Base-by-base conservation (phyloP, 2,888 invertebrate genomes). In the Keiferia lycopersicella region DNA sequence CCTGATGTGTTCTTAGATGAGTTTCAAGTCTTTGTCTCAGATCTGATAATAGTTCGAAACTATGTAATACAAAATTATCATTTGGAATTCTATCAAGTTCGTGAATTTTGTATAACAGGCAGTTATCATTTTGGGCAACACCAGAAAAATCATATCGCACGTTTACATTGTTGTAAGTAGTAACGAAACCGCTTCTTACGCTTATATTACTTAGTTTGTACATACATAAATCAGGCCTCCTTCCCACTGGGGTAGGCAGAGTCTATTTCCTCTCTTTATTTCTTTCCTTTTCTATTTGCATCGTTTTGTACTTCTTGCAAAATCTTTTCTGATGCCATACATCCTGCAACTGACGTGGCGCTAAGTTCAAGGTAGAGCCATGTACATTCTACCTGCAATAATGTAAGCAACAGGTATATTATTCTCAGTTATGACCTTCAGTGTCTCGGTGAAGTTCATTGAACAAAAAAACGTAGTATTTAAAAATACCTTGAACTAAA, bases 401-500 rank as follows among this genome's bases (percentile, higher is more conserved):
- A 30, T 56, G 26, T 26, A 14, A 26, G 30, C 22, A n/a, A 30
- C 34, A 34, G 34, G n/a, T 30, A 56, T 26, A n/a, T 57, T 57
- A 34, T 56, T 18, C 11, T 56, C 22, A 56, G 51, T 22, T 2
- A 14, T 26, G 38, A 41, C 58, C 58, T 58, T 39, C 39, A 20
- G 39, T 6, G 34, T 30, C 58, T 58, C 39, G 39, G 58, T 39
- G 38, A 58, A 58, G 58, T 58, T 58, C 58, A 58, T 39, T 58
- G 58, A 58, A 38, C 34, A 56, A 56, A 56, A 30, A 53, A 56
- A 2, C 30, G 51, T 51, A 20, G 51, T 51, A 20, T 51, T 51
- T 56, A 30, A 30, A 56, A n/a, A n/a, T 22, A 26, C 56, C 56
- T 56, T 56, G 56, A 56, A 56, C 56, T 14, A 34, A 56, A 3